These are phyloP conservation scores for Cenopis cana DNA, from an alignment of 2,888 invertebrate species.

Conservation along the genomic window DNA sequence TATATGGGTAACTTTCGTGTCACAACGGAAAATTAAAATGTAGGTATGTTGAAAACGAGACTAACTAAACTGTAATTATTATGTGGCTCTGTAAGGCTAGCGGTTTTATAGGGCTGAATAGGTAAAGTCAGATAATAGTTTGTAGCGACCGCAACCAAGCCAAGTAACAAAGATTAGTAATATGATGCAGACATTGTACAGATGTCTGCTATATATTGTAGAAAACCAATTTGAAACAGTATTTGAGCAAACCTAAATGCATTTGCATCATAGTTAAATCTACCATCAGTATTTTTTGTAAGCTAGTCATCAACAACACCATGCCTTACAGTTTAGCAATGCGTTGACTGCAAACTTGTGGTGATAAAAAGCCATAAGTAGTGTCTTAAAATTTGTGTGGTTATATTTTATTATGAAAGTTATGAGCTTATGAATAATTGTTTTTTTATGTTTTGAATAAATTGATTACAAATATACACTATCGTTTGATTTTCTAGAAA, in stretches of 20 bases:
- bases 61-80: too few relatives aligned
- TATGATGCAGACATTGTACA: not conserved
- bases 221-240: not conserved
- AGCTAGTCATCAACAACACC: constrained; percentile 30
- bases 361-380: constrained; percentile 31
- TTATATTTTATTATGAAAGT: constrained; percentile 25
- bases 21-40: too few relatives aligned
- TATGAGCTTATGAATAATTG: constrained; percentile 40
- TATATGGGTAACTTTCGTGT: too few relatives aligned
- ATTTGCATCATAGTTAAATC: constrained; percentile 8
- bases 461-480: constrained; percentile 45
- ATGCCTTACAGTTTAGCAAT: constrained; percentile 10
- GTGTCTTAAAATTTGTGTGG: constrained; percentile 35
- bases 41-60: too few relatives aligned
- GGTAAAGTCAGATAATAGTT: too few relatives aligned
- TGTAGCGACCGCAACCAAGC: too few relatives aligned
- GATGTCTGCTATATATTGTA: not conserved
- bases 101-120: too few relatives aligned
- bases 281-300: constrained; percentile 27
- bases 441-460: constrained; percentile 50
- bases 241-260: not conserved
- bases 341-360: not conserved
- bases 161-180: too few relatives aligned
- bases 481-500: constrained; percentile 45
- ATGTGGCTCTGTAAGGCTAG: too few relatives aligned